Conservation (phyloP, 1,140 invertebrate genomes). For the Cardiocondyla obscurior region DNA sequence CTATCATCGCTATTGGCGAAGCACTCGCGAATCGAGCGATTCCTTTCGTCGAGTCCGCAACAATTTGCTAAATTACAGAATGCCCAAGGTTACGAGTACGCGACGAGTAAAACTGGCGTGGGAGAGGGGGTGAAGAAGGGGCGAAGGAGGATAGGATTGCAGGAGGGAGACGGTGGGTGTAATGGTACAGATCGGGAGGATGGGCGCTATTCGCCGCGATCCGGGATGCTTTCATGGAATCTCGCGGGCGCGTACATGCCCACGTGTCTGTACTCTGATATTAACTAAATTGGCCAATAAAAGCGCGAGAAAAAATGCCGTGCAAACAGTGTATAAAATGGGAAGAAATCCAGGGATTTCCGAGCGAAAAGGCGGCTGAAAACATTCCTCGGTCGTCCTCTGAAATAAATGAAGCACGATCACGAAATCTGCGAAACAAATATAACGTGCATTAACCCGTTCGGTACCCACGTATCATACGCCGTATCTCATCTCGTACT, state of each 20-base stretch:
- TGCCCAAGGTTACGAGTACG: constrained; percentile 74
- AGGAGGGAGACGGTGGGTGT: constrained; percentile 15
- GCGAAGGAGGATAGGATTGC: neutral
- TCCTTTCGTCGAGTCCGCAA: constrained; percentile 67
- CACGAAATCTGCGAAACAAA: constrained; percentile 20
- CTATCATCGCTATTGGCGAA: constrained; percentile 43
- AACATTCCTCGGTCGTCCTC: neutral
- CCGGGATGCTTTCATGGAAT: constrained; percentile 54
- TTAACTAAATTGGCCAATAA: constrained; percentile 62
- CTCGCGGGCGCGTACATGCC: constrained; percentile 29
- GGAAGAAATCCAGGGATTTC: constrained; percentile 28
- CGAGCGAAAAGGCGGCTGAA: neutral
- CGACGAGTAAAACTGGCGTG: constrained; percentile 62
- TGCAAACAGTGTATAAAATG: constrained; percentile 47
- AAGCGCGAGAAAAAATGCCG: constrained; percentile 43
- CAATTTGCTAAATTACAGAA: constrained; percentile 76
- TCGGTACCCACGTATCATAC: neutral
- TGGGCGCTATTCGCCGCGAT: constrained; percentile 41
- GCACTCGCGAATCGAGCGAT: constrained; percentile 59
- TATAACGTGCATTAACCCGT: constrained; percentile 6
- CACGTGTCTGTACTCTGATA: constrained; percentile 38
- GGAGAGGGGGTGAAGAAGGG: constrained; percentile 8
- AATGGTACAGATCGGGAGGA: constrained; percentile 34
- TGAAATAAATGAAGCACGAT: constrained; percentile 28
- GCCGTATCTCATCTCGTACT: too few species aligned